Percentiles rank a stretch among this genome's conserved stretches.
Conservation (phyloP, 2,113 vertebrate genomes). For the Pao palembangensis region DNA sequence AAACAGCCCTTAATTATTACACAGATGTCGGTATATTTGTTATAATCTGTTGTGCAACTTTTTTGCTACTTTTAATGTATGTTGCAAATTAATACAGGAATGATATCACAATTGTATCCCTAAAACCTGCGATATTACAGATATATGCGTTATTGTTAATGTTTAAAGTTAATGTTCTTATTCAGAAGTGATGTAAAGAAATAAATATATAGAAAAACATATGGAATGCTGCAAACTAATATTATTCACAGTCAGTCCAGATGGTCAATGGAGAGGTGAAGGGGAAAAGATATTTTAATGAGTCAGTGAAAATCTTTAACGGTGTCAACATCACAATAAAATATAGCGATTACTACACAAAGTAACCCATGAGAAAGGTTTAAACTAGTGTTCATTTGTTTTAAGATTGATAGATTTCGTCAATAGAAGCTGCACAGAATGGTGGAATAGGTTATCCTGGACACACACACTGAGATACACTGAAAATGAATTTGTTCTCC, state of each 20-base stretch:
- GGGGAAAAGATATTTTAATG: conserved; percentile 33
- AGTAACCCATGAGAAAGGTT: not conserved
- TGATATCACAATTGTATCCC: too few species aligned
- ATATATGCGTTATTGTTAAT: not conserved
- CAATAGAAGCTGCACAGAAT: too few species aligned
- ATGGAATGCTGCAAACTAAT: not conserved
- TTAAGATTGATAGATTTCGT: too few species aligned
- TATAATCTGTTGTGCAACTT: too few species aligned
- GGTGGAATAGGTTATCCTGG: too few species aligned
- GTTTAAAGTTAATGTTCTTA: too few species aligned
- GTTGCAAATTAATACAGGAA: too few species aligned
- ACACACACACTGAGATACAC: not conserved
- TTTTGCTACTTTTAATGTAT: too few species aligned
- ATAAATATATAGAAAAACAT: not conserved
- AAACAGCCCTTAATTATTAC: too few species aligned
- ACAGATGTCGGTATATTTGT: too few species aligned
- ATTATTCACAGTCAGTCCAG: conserved; percentile 36
- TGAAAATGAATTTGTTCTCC: conserved; percentile 9
- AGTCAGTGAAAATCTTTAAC: conserved; percentile 44
- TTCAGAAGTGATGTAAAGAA: not conserved
- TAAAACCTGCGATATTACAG: too few species aligned
- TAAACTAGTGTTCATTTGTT: not conserved
- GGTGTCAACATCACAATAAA: conserved; percentile 50
- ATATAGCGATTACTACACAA: too few species aligned
- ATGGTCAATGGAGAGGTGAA: conserved; percentile 51